Base-by-base conservation (phyloP, 2,888 invertebrate species). In the Noctua janthe region DNA sequence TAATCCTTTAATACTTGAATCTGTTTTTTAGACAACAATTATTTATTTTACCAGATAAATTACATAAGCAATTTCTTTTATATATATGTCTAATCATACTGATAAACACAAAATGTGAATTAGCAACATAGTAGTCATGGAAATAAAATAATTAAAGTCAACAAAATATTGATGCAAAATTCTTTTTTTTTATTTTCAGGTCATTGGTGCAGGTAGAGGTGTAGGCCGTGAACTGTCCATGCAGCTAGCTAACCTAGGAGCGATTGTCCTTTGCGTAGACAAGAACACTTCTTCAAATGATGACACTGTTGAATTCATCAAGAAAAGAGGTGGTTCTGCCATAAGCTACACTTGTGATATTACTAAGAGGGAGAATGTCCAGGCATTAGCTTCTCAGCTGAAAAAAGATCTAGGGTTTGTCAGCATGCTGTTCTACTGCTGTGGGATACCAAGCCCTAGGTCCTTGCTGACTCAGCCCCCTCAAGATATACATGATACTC, bases 131-230 rank as follows among this genome's bases (percentile, higher is more conserved):
- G 29, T 29, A 67, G 49, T n/a, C 0, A 11, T 11, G 47, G 3
- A 35, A 64, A 47, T 29, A 62, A 29, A 49, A 29, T 49, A 13
- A 29, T 20, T 1, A 29, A 43, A 43, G 43, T 71, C 20, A 7
- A 10, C 43, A 71, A 47, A 8, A 8, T 15, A 47, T 13, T 23
- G 7, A 15, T 3, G 29, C 66, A 29, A 15, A 39, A 81, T 20
- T 66, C 5, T 84, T 64, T 90, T 3, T 74, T 51, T 47, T 47
- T 49, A 1, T 89, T 29, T 94, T 71, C 90, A 98, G 98, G 96
- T 98, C 20, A 97, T 98, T 76, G 98, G 98, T n/a, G 97, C 98
- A 67, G 98, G 98, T 69, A 95, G 97, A 89, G 98, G 98, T 29
- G 96, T 98, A 10, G 98, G 98, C 0, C 96, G 97, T 80, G 97